Conservation (phyloP, 2,113 vertebrate genomes). For the Typhlomys cinereus region DNA sequence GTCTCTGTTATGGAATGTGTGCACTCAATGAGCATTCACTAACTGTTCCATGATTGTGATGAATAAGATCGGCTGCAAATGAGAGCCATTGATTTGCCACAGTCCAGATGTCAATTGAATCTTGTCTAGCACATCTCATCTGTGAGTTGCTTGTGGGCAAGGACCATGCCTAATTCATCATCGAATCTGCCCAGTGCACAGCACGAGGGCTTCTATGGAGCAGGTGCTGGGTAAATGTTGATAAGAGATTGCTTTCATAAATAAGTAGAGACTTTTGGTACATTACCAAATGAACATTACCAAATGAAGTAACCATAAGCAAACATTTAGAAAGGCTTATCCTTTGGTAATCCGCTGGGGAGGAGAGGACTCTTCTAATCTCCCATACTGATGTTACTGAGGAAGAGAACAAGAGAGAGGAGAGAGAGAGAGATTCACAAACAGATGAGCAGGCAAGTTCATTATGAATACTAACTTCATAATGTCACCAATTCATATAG, state of each 20-base stretch:
- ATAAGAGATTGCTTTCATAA: background rate
- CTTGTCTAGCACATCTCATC: background rate
- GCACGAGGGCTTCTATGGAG: background rate
- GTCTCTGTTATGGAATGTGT: constrained; percentile 47
- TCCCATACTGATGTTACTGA: background rate
- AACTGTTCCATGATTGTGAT: background rate
- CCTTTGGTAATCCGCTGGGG: background rate
- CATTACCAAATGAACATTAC: background rate
- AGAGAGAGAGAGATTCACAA: background rate
- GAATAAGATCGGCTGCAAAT: constrained; percentile 28
- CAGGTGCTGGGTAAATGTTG: background rate
- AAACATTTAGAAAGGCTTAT: background rate
- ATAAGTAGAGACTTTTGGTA: background rate
- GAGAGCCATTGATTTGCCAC: constrained; percentile 17
- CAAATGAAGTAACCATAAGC: background rate
- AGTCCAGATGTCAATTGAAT: background rate
- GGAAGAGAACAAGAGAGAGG: no score
- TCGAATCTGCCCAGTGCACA: background rate
- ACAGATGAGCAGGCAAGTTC: background rate
- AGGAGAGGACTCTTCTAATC: background rate
- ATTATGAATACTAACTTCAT: background rate
- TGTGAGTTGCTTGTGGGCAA: constrained; percentile 7
- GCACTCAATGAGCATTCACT: constrained; percentile 49
- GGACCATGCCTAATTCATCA: background rate
- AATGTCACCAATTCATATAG: background rate